Conservation (phyloP, 2,113 vertebrate genomes). For the Callipepla californica region DNA sequence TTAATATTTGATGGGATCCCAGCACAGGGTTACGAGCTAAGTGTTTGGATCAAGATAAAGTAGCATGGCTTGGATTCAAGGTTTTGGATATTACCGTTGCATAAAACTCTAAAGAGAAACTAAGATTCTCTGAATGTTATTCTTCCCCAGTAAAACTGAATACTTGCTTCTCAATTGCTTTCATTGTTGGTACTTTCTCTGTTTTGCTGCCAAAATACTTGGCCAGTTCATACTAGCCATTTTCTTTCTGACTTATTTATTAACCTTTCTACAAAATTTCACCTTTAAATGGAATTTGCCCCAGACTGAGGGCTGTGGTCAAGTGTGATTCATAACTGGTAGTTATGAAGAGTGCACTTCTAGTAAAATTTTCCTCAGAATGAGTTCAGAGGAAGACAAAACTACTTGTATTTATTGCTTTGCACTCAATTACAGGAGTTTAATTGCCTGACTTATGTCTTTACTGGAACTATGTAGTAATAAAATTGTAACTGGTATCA, state of each 20-base stretch:
- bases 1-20: constrained; percentile 40
- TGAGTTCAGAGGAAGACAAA: constrained; percentile 44
- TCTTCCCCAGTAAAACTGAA: background rate
- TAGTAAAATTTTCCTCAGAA: constrained; percentile 16
- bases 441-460: constrained; percentile 33
- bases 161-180: background rate
- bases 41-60: constrained; percentile 41
- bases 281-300: constrained; percentile 40
- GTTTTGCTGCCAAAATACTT: constrained; percentile 28
- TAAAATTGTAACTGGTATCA: background rate
- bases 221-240: background rate
- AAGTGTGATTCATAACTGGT: background rate
- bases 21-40: background rate
- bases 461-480: constrained; percentile 24
- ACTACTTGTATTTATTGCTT: constrained; percentile 29
- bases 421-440: constrained; percentile 15
- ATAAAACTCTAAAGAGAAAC: background rate
- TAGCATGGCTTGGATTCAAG: background rate
- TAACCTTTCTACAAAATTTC: constrained; percentile 6
- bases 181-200: constrained; percentile 4
- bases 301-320: background rate
- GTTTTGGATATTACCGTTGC: background rate
- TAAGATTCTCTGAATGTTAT: background rate
- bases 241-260: constrained; percentile 12
- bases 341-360: constrained; percentile 9